Conservation (phyloP, 64 coral and sea anemone species). For the Dendrophyllia cribrosa region DNA sequence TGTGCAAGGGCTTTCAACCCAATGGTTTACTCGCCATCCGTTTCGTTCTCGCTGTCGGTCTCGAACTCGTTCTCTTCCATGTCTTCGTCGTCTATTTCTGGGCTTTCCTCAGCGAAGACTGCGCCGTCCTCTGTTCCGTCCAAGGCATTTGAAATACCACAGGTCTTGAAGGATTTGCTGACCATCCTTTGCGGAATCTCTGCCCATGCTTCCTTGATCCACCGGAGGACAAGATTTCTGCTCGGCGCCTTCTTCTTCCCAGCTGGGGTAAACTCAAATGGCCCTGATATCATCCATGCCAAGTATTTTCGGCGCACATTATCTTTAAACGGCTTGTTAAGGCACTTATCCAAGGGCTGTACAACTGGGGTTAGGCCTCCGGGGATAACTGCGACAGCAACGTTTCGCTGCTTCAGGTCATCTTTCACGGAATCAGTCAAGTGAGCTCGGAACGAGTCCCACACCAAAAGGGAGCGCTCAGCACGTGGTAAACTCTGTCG, state of each 20-base stretch:
- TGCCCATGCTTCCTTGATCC: constrained; percentile 54
- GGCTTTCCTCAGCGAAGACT: constrained; percentile 28
- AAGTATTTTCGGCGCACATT: no score
- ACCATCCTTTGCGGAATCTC: constrained; percentile 52
- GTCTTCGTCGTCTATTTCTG: constrained; percentile 31
- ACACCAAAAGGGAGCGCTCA: no score
- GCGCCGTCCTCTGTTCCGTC: constrained; percentile 57
- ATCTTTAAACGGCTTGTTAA: no score
- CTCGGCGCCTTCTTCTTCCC: constrained; percentile 41
- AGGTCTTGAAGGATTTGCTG: constrained; percentile 42
- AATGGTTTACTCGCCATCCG: background rate
- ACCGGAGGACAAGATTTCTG: constrained; percentile 49
- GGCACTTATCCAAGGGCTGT: no score
- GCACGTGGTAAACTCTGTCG: no score
- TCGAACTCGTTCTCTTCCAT: constrained; percentile 39
- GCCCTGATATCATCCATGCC: no score
- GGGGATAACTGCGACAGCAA: no score
- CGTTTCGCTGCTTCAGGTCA: no score
- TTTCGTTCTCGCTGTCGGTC: constrained; percentile 25
- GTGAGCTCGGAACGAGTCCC: no score
- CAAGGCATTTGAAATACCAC: constrained; percentile 60
- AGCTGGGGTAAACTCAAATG: no score
- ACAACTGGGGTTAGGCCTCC: no score
- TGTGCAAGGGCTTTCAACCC: constrained; percentile 26
- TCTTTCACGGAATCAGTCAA: no score